Evolutionary conservation across 2,888 invertebrate genomes (phyloP).

Genomic region (Drosophila fulvimacula): DNA sequence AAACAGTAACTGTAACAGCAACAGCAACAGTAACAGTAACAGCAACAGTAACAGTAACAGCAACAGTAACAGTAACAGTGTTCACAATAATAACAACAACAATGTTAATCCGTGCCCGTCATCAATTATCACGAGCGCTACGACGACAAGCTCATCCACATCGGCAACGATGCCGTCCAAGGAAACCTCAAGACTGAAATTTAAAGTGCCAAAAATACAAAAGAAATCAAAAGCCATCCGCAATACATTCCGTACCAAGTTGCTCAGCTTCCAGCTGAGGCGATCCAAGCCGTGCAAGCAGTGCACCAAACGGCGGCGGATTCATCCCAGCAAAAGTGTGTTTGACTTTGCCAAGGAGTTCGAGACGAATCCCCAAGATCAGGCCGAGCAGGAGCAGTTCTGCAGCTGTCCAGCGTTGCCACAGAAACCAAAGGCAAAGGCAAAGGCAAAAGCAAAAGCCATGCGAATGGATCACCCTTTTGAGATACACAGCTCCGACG

Average conservation of each 20-base stretch:
- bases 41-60: slow-evolving; percentile 41
- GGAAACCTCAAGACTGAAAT: slow-evolving; percentile 78
- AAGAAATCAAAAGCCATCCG: slow-evolving; percentile 83
- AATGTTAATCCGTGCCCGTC: slow-evolving; percentile 47
- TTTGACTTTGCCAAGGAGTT: slow-evolving; percentile 84
- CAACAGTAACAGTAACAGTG: slow-evolving; percentile 33
- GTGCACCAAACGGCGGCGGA: slow-evolving; percentile 83
- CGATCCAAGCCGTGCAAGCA: slow-evolving; percentile 81
- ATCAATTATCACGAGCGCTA: slow-evolving; percentile 51
- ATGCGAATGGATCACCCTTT: slow-evolving; percentile 52
- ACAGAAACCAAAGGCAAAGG: slow-evolving; percentile 20
- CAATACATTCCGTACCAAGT: slow-evolving; percentile 83
- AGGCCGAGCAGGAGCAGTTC: slow-evolving; percentile 69
- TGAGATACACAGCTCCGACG: slow-evolving; percentile 61
- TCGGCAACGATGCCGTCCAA: slow-evolving; percentile 75
- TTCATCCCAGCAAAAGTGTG: slow-evolving; percentile 83
- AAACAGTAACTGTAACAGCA: neutral
- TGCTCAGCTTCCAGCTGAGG: slow-evolving; percentile 82
- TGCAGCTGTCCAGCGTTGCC: slow-evolving; percentile 73
- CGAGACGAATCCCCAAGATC: slow-evolving; percentile 37
- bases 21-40: slow-evolving; percentile 35
- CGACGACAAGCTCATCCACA: slow-evolving; percentile 49
- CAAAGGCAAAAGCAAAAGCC: slow-evolving; percentile 36
- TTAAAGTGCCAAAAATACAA: slow-evolving; percentile 83
- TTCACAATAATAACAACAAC: slow-evolving; percentile 36